Base-by-base conservation (phyloP, 2,888 invertebrate genomes). In the Melanargia galathea region DNA sequence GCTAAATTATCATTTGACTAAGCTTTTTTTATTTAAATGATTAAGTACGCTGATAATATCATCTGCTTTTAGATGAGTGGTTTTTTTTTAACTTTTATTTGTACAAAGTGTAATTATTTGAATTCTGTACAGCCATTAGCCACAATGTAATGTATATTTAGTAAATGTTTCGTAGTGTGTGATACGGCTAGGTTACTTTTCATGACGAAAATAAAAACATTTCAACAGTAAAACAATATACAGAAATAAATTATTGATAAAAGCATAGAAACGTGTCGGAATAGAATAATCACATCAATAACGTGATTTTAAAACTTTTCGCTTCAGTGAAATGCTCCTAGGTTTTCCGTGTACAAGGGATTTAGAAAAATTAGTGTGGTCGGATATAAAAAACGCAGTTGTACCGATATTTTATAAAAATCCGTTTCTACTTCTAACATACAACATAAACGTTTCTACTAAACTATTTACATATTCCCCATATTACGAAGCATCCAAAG, bases 41-140 rank as follows among this genome's bases (percentile, higher is more conserved):
- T 35, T n/a, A 35, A 43, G 43, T 43, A 2, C 22, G 49, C 48
- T 49, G 26, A 26, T 24, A 58, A 26, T 24, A 58, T 60, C 33
- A 43, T 43, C 26, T 40, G 55, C 55, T 55, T 55, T 40, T 55
- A 43, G 55, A 55, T 40, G 26, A 55, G 55, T 55, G 55, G 40
- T 55, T 40, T 43, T 55, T 18, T 13, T 55, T n/a, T n/a, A n/a
- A 11, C 5, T 30, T 40, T 55, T 16, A 1, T 43, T 55, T 40
- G 54, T 55, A 55, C 38, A n/a, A 38, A 55, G 11, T 35, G 8
- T 35, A 22, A 54, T 38, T 8, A 22, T 22, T 16, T 16, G 10
- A 24, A 40, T 24, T 18, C 24, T 24, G 13, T 40, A 24, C 30
- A 51, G 13, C 13, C 20, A 52, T 52, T 46, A 18, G 45, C 20